phyloP scores from a whole-genome alignment of 2,888 invertebrate genomes.

The Oscheius sp. region DNA sequence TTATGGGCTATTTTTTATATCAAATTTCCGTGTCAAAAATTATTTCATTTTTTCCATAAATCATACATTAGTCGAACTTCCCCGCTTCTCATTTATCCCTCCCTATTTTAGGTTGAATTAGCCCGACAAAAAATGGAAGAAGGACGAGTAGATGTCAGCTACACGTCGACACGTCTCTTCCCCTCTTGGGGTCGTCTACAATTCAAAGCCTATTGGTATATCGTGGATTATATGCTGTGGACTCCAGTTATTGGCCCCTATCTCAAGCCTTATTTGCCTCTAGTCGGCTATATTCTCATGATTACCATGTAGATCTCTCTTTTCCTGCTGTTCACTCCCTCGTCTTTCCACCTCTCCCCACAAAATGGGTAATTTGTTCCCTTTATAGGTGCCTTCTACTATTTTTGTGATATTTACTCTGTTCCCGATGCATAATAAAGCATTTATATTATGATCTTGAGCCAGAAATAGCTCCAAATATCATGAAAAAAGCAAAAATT shows the following conservation, averaged over 20 bases:
- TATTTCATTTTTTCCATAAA: too few species aligned
- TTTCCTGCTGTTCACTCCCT: not conserved
- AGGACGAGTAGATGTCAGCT: constrained; percentile 65
- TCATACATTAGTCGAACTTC: too few species aligned
- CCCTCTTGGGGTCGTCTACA: constrained; percentile 63
- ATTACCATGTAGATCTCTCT: constrained; percentile 62
- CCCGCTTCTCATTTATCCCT: too few species aligned
- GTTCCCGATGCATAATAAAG: not conserved
- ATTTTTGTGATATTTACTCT: not conserved
- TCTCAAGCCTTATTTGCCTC: constrained; percentile 70
- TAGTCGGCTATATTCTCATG: constrained; percentile 72
- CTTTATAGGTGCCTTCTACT: constrained; percentile 23
- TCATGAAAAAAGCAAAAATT: too few species aligned
- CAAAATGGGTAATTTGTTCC: constrained; percentile 19
- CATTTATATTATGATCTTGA: not conserved
- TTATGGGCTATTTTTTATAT: too few species aligned
- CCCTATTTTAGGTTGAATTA: constrained; percentile 47
- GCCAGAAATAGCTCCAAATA: too few species aligned
- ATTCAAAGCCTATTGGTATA: constrained; percentile 70
- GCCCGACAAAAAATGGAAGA: constrained; percentile 66
- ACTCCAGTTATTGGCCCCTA: constrained; percentile 66
- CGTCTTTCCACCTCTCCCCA: constrained; percentile 28
- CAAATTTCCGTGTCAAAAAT: too few species aligned
- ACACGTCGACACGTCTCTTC: constrained; percentile 43
- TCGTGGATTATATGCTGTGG: constrained; percentile 69